Percentiles rank a stretch among this genome's conserved stretches.
phyloP scores from a whole-genome alignment of 1,140 invertebrate species.

The Orius insidiosus region DNA sequence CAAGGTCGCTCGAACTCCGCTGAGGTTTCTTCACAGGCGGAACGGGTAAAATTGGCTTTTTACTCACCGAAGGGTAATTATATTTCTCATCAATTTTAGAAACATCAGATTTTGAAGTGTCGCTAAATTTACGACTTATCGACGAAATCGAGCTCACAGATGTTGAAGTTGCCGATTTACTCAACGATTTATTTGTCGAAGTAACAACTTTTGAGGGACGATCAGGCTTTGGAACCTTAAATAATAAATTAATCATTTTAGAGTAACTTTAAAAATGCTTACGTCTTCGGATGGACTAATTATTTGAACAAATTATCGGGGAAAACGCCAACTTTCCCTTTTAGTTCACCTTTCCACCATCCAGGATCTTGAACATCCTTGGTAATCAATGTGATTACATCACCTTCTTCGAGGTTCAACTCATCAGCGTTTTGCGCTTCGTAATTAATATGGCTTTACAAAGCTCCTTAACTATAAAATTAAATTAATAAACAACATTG shows the following conservation, averaged over 20 bases:
- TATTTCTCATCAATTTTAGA: too few species aligned
- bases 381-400: slow-evolving; percentile 71
- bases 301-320: slow-evolving; percentile 86
- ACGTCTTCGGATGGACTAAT: slow-evolving; percentile 24
- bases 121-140: slow-evolving; percentile 12
- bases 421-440: slow-evolving; percentile 86
- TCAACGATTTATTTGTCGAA: slow-evolving; percentile 20
- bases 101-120: too few species aligned
- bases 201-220: slow-evolving; percentile 17
- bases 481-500: too few species aligned
- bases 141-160: slow-evolving; percentile 8
- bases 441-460: slow-evolving; percentile 83
- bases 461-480: slow-evolving; percentile 38
- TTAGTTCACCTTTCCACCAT: slow-evolving; percentile 92
- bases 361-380: slow-evolving; percentile 83
- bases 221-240: slow-evolving; percentile 18
- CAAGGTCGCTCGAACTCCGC: slow-evolving; percentile 11
- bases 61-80: too few species aligned
- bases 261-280: not conserved
- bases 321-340: slow-evolving; percentile 79
- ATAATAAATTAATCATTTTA: not conserved
- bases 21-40: slow-evolving; percentile 19
- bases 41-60: slow-evolving; percentile 18
- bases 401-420: slow-evolving; percentile 70
- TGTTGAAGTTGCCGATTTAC: slow-evolving; percentile 17